phyloP scores from a whole-genome alignment of 2,888 invertebrate species.

The Spisula subtruncata region DNA sequence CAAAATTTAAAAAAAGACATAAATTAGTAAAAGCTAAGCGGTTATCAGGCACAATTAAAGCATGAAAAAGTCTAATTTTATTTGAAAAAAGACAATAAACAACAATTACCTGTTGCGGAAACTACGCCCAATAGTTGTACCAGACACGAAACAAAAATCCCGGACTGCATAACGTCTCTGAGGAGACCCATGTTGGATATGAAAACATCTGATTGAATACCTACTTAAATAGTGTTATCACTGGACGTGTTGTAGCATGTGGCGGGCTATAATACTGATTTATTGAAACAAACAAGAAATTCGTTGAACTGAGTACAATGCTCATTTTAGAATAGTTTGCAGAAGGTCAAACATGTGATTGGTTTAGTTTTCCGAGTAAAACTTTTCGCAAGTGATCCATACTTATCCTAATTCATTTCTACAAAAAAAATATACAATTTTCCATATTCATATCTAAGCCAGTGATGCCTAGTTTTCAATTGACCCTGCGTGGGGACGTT shows the following conservation, averaged over 20 bases:
- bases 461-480: no score
- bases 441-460: no score
- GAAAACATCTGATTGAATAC: background rate
- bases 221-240: background rate
- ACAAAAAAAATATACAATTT: no score
- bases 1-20: no score
- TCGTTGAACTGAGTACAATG: no score
- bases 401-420: no score
- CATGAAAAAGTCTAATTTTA: background rate
- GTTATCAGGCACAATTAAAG: background rate
- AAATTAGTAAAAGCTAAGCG: no score
- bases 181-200: background rate
- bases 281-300: background rate
- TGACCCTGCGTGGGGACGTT: no score
- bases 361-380: no score
- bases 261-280: background rate
- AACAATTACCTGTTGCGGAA: conserved; percentile 6
- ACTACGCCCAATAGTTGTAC: background rate
- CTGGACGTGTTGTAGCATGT: background rate
- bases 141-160: background rate
- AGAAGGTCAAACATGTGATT: no score
- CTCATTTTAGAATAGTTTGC: no score
- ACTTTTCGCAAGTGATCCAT: no score
- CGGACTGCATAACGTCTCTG: background rate
- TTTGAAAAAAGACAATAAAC: background rate